Evolutionary conservation across 1,140 invertebrate species (phyloP).

Genomic region (Megathymus violae): DNA sequence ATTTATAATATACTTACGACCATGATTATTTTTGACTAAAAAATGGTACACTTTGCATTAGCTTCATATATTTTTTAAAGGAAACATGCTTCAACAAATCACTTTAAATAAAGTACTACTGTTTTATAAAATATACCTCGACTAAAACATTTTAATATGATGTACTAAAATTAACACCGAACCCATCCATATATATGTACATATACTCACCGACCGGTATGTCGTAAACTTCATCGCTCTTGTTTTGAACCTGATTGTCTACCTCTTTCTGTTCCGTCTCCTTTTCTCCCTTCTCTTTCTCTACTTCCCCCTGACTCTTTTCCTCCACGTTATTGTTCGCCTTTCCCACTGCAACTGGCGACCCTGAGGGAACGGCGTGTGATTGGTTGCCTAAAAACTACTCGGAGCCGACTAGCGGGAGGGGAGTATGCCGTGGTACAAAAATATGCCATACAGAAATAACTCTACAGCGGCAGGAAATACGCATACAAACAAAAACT

Average conservation of each 20-base stretch:
- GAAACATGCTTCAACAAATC: background rate
- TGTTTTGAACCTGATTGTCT: slow-evolving; percentile 51
- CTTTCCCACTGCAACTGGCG: slow-evolving; percentile 54
- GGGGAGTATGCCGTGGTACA: slow-evolving; percentile 9
- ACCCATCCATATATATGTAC: too few species aligned
- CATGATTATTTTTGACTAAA: too few species aligned
- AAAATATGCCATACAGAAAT: slow-evolving; percentile 4
- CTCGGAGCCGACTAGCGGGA: slow-evolving; percentile 4
- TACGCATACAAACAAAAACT: background rate
- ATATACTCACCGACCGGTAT: slow-evolving; percentile 73
- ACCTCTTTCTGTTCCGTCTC: slow-evolving; percentile 56
- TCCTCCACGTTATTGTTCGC: slow-evolving; percentile 68
- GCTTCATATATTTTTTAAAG: too few species aligned
- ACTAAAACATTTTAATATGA: too few species aligned
- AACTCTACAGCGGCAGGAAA: background rate
- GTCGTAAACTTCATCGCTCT: slow-evolving; percentile 72
- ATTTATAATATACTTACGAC: too few species aligned
- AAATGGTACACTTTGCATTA: too few species aligned
- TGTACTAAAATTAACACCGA: too few species aligned
- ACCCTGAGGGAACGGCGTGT: slow-evolving; percentile 63
- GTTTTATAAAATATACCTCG: too few species aligned
- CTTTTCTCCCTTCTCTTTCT: slow-evolving; percentile 50
- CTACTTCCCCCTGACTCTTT: slow-evolving; percentile 52
- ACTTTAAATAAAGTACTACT: background rate
- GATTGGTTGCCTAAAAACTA: slow-evolving; percentile 50